Percentiles rank a stretch among this genome's conserved stretches.
Evolutionary conservation across 2,888 invertebrate species (phyloP).

Genomic region (Augochlorella aurata): DNA sequence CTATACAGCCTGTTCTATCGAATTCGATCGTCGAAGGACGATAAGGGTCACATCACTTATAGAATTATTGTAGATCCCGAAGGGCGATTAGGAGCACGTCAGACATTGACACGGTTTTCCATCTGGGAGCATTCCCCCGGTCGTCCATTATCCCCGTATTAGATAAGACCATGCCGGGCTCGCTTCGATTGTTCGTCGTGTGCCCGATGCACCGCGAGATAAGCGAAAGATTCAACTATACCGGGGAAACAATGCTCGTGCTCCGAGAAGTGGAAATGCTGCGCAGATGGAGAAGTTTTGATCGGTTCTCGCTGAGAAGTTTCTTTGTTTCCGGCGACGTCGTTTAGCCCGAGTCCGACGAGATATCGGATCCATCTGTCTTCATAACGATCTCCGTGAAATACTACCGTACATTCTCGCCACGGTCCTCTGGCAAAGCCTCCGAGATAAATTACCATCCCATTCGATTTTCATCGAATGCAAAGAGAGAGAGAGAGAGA

Average conservation of each 20-base stretch:
- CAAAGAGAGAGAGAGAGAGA: not conserved
- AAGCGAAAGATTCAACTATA: not conserved
- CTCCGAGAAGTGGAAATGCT: not conserved
- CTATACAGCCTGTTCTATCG: too few species aligned
- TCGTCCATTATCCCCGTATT: not conserved
- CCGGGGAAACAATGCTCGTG: not conserved
- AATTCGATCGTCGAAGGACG: too few species aligned
- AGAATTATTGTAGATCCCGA: not conserved
- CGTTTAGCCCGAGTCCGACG: not conserved
- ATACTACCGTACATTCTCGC: not conserved
- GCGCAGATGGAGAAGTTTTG: not conserved
- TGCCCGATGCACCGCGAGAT: not conserved
- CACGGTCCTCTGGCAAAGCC: not conserved
- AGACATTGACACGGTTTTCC: slow-evolving; percentile 10
- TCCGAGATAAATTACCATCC: not conserved
- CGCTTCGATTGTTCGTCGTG: slow-evolving; percentile 12
- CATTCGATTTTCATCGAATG: not conserved
- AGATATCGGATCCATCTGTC: not conserved
- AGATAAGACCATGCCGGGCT: slow-evolving; percentile 8
- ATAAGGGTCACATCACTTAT: not conserved
- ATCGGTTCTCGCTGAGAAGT: slow-evolving; percentile 6
- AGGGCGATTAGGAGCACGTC: not conserved
- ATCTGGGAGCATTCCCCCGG: not conserved
- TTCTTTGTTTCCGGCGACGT: slow-evolving; percentile 9
- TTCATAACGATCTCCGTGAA: not conserved